A percentile compares a stretch with the other conserved stretches of the same genome.
phyloP scores from a whole-genome alignment of 2,888 invertebrate genomes.

The Terebella lapidaria region DNA sequence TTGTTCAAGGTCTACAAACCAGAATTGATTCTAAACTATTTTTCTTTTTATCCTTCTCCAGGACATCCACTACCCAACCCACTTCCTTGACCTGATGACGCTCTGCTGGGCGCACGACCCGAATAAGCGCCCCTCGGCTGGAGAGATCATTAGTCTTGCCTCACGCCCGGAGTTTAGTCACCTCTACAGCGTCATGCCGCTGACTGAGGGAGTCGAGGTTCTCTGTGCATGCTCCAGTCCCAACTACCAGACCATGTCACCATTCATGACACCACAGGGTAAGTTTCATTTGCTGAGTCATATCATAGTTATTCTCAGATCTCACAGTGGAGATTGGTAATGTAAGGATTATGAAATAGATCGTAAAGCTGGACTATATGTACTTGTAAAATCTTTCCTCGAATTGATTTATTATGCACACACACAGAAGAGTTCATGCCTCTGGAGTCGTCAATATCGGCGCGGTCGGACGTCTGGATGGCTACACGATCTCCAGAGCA shows the following conservation, averaged over 20 bases:
- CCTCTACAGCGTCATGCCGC: slow-evolving; percentile 70
- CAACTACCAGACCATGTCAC: not conserved
- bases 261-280: not conserved
- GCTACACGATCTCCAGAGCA: not conserved
- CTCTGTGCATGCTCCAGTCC: slow-evolving; percentile 23
- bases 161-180: slow-evolving; percentile 91
- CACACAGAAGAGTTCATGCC: slow-evolving; percentile 1
- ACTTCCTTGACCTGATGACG: slow-evolving; percentile 90
- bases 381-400: not conserved
- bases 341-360: too few relatives aligned
- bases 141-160: slow-evolving; percentile 80
- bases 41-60: not conserved
- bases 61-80: slow-evolving; percentile 54
- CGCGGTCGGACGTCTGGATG: slow-evolving; percentile 12
- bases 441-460: not conserved
- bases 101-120: slow-evolving; percentile 85
- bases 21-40: too few relatives aligned
- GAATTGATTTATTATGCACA: not conserved
- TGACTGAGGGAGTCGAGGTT: slow-evolving; percentile 56
- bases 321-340: too few relatives aligned
- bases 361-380: not conserved
- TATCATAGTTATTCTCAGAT: too few relatives aligned
- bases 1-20: too few relatives aligned
- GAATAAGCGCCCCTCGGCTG: slow-evolving; percentile 82
- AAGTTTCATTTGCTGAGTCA: too few relatives aligned